phyloP scores from a whole-genome alignment of 2,113 vertebrate species.

The Pseudolaguvia tuberculata region DNA sequence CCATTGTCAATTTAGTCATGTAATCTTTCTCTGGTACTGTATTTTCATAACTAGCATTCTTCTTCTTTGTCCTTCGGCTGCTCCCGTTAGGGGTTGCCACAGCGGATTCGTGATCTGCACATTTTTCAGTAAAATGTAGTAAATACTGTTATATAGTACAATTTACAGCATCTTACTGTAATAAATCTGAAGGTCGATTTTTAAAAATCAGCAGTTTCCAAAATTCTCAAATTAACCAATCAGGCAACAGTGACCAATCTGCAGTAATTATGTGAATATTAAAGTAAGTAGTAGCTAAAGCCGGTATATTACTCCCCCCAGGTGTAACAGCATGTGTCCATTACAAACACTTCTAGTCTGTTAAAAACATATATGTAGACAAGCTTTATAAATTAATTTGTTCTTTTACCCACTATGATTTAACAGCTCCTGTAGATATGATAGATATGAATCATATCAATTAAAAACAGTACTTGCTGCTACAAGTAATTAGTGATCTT shows the following conservation, averaged over 20 bases:
- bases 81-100: no score
- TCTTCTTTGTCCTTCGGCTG: no score
- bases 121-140: no score
- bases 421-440: not conserved
- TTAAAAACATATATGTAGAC: constrained; percentile 4
- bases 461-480: constrained; percentile 21
- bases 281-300: not conserved
- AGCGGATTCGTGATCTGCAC: no score
- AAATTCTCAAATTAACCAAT: not conserved
- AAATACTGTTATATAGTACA: no score
- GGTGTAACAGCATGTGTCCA: not conserved
- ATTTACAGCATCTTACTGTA: no score
- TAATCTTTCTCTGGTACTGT: not conserved
- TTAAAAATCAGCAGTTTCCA: not conserved
- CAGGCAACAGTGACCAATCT: not conserved
- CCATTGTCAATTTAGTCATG: not conserved
- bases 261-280: not conserved
- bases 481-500: constrained; percentile 26
- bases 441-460: not conserved
- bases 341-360: constrained; percentile 8
- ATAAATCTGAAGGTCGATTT: not conserved
- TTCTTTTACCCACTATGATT: constrained; percentile 1
- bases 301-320: no score
- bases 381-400: constrained; percentile 24
- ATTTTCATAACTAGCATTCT: not conserved